Conservation (phyloP, 2,797 vertebrate genomes). For the Propithecus deckenii region DNA sequence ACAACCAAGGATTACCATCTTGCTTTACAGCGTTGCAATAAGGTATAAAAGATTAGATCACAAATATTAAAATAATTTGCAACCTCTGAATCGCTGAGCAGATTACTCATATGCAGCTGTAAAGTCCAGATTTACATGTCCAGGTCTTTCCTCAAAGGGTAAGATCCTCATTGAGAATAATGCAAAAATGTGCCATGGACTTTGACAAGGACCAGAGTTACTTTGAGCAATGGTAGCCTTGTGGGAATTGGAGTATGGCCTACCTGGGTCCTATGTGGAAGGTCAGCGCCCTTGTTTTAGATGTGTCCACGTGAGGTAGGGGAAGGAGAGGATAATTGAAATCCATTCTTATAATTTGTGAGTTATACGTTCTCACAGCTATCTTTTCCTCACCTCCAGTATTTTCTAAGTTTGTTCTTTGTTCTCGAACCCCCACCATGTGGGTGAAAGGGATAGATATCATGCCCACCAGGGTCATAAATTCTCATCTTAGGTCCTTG, state of each 20-base stretch:
- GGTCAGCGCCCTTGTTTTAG: background rate
- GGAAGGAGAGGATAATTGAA: background rate
- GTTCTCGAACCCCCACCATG: background rate
- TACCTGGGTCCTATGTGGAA: background rate
- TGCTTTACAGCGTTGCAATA: background rate
- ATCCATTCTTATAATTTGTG: background rate
- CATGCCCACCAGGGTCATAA: background rate
- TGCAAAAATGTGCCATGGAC: background rate
- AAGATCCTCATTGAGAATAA: background rate
- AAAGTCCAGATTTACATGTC: background rate
- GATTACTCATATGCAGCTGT: background rate
- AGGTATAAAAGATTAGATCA: background rate
- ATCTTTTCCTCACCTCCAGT: background rate
- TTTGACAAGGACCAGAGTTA: background rate
- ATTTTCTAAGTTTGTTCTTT: slow-evolving; percentile 31
- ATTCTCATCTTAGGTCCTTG: background rate
- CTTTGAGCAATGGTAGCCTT: background rate
- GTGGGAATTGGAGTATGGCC: background rate
- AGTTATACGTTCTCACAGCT: background rate
- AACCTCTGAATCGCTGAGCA: background rate
- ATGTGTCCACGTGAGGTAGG: background rate
- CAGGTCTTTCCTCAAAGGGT: background rate
- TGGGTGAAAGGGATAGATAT: background rate
- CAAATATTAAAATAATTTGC: background rate
- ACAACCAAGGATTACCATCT: background rate